Base-by-base conservation (phyloP, 1,140 invertebrate species). In the Megalopta genalis region DNA sequence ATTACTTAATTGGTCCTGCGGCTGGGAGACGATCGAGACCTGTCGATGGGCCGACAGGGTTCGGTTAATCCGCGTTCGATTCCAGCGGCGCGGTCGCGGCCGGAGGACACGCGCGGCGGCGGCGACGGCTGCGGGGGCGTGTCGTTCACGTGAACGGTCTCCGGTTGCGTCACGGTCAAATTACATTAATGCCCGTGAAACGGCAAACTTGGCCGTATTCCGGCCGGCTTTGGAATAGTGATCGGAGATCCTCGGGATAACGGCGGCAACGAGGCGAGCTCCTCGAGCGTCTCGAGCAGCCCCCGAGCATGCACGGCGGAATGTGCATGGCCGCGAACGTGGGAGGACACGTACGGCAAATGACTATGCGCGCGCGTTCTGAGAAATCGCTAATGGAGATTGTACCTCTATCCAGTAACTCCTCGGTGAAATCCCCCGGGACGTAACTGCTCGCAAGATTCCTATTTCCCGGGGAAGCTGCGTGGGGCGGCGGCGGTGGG, bases 361-460 rank as follows among this genome's bases (percentile, higher is more conserved):
- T 76, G 84, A 85, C 67, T 82, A 76, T 81, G 83, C 83, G 80
- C 76, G 49, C 60, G 80, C 80, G 74, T 72, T 69, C 83, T 82
- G 84, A 85, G 83, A 85, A 85, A 85, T 86, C 84, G 84, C 84
- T 86, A 86, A 86, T 86, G 84, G 84, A 85, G 80, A 86, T 86
- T 85, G 80, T 86, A 86, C 62, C 76, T 81, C 77, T 71, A 84
- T 85, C 83, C 82, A 72, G 62, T 85, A 85, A 85, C 71, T 85
- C 70, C 27, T 59, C 77, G 46, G 23, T 64, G 68, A 85, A 85
- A 85, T 84, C 77, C 64, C 68, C 49, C 23, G 64, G 68, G 83
- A 81, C 74, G 81, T 84, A 81, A 85, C 82, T 81, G 82, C 73
- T 83, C 83, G 73, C 82, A 73, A 84, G 83, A 85, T 85, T 85